Evolutionary conservation across 2,888 invertebrate genomes (phyloP).

Genomic region (Hirtodrosophila trivittata): DNA sequence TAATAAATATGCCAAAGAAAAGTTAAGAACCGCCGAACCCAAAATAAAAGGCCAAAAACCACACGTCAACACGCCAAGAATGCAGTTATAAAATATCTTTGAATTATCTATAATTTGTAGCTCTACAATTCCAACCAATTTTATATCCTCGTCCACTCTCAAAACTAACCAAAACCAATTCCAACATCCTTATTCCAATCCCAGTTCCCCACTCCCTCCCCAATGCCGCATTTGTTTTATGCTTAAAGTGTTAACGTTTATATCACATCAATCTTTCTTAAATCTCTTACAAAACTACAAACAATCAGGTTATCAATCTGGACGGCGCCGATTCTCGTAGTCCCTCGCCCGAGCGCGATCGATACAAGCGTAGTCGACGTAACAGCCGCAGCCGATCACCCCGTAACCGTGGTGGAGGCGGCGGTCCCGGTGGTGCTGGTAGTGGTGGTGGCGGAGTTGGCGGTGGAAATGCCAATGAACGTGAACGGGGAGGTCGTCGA

Average conservation of each 20-base stretch:
- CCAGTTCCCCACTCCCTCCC: not conserved
- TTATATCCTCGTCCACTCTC: not conserved
- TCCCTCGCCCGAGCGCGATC: constrained; percentile 85
- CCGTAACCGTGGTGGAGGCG: constrained; percentile 52
- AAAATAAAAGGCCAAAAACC: constrained; percentile 57
- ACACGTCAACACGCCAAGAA: constrained; percentile 83
- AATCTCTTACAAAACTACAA: constrained; percentile 65
- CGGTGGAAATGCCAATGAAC: constrained; percentile 79
- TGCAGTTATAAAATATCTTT: constrained; percentile 56
- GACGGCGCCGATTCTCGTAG: constrained; percentile 86
- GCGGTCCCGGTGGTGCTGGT: too few relatives aligned
- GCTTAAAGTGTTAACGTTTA: constrained; percentile 64
- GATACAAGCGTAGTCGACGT: constrained; percentile 84
- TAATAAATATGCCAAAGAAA: constrained; percentile 49
- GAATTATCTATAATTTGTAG: constrained; percentile 42
- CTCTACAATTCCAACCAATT: constrained; percentile 8
- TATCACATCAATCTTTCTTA: constrained; percentile 71
- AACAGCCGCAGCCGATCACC: constrained; percentile 84
- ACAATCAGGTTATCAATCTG: constrained; percentile 84
- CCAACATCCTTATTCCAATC: not conserved
- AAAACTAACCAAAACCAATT: constrained; percentile 10
- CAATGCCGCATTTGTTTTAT: constrained; percentile 54
- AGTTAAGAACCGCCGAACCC: constrained; percentile 46
- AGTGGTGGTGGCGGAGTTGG: too few relatives aligned
- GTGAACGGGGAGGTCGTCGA: constrained; percentile 76